phyloP scores from a whole-genome alignment of 2,888 invertebrate genomes.

The Choristoneura rosaceana region DNA sequence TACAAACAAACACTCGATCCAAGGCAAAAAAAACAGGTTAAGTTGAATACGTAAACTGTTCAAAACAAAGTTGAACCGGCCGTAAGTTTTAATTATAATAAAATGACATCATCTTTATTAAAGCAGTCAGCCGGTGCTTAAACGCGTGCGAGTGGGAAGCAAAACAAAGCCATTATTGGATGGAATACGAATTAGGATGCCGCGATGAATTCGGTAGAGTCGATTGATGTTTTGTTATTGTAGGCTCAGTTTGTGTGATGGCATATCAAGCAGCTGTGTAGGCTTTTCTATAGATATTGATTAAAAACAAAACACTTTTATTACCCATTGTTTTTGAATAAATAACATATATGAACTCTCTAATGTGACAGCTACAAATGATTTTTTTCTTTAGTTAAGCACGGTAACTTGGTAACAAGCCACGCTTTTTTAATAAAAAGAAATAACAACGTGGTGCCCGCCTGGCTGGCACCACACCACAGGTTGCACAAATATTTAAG shows the following conservation, averaged over 20 bases:
- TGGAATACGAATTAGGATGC: slow-evolving; percentile 33
- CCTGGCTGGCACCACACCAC: slow-evolving; percentile 31
- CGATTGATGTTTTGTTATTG: slow-evolving; percentile 33
- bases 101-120: slow-evolving; percentile 63
- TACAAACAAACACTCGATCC: slow-evolving; percentile 52
- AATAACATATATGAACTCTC: not conserved
- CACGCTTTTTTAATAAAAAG: slow-evolving; percentile 16
- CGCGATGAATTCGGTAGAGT: slow-evolving; percentile 19
- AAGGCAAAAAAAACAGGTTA: slow-evolving; percentile 59
- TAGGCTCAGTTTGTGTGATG: slow-evolving; percentile 10
- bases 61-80: slow-evolving; percentile 47
- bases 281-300: slow-evolving; percentile 4
- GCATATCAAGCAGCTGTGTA: slow-evolving; percentile 22
- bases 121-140: slow-evolving; percentile 45
- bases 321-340: not conserved
- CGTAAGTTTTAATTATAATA: slow-evolving; percentile 49
- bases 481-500: slow-evolving; percentile 40
- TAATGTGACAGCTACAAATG: not conserved
- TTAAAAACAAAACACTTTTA: not conserved
- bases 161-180: slow-evolving; percentile 42
- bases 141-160: slow-evolving; percentile 32
- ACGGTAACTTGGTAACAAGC: slow-evolving; percentile 17
- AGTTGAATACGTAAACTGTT: slow-evolving; percentile 53
- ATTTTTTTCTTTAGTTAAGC: not conserved
- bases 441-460: slow-evolving; percentile 15